phyloP scores from a whole-genome alignment of 2,888 invertebrate species.

The Rhopalosiphum nymphaeae region DNA sequence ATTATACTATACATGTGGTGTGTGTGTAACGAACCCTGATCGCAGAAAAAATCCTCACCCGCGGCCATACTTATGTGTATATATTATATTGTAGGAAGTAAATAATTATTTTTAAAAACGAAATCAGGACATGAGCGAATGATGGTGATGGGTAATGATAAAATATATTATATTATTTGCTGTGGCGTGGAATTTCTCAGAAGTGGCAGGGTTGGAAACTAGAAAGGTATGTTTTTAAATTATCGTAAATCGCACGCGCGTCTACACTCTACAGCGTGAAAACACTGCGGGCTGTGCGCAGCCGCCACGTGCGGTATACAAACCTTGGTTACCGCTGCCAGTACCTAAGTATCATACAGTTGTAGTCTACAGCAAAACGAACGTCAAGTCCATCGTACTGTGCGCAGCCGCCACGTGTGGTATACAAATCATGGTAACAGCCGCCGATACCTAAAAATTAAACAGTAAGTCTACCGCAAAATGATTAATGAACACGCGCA shows the following conservation, averaged over 20 bases:
- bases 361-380: neutral
- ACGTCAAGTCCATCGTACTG: neutral
- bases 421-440: neutral
- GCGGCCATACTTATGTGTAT: neutral
- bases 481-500: too few relatives aligned
- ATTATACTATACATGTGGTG: neutral
- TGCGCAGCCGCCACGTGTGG: neutral
- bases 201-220: neutral
- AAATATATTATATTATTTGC: neutral
- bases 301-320: neutral
- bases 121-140: neutral
- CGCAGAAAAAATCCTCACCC: neutral
- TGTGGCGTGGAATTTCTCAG: neutral
- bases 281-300: neutral
- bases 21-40: neutral
- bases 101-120: neutral
- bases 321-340: neutral
- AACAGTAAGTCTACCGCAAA: too few relatives aligned
- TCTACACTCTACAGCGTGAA: neutral
- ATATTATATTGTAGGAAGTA: neutral
- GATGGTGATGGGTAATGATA: neutral
- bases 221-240: neutral
- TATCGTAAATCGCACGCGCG: neutral
- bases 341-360: neutral
- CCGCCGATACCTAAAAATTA: neutral